Base-by-base conservation (phyloP, 2,888 invertebrate species). In the Silvanus unidentatus region DNA sequence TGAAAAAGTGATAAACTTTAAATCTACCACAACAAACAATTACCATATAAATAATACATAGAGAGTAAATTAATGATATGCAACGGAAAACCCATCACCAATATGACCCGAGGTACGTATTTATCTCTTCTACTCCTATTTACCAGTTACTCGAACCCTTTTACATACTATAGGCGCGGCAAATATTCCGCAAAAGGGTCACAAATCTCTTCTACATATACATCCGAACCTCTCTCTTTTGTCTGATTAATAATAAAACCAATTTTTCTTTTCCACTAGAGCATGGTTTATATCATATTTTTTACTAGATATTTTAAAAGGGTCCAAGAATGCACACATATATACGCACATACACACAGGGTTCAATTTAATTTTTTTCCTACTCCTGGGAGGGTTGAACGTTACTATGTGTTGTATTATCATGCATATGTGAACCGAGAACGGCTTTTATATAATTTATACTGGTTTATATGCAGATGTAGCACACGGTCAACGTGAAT, bases 211-310 rank as follows among this genome's bases (percentile, higher is more conserved):
- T 61, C 52, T 35, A 12, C n/a, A n/a, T 12, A 37, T n/a, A 37
- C 16, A 37, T 60, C 62, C 65, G 64, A 64, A 65, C 68, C 66
- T 68, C 37, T 22, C 8, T 63, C 69, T 62, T 66, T 70, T 70
- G 68, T 70, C 53, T 60, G 55, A 53, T 55, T 63, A 65, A 69
- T 70, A 71, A 70, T 70, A 68, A 69, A 70, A 69, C 67, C 62
- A 70, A 72, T 73, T 72, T 72, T 72, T 71, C 71, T 72, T 71
- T 69, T 69, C 69, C 73, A 72, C 65, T 65, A 69, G 71, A 72
- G 70, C 73, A 70, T 73, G 71, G 69, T 72, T 73, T 72, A 73
- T 72, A 72, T 68, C 68, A 72, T 72, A 70, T 69, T 69, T 70
- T 68, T 69, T 67, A 52, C 57, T 49, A 53, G 57, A 29, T 42